Conservation (phyloP, 1,140 invertebrate genomes). For the Hyposmocoma kahamanoa region DNA sequence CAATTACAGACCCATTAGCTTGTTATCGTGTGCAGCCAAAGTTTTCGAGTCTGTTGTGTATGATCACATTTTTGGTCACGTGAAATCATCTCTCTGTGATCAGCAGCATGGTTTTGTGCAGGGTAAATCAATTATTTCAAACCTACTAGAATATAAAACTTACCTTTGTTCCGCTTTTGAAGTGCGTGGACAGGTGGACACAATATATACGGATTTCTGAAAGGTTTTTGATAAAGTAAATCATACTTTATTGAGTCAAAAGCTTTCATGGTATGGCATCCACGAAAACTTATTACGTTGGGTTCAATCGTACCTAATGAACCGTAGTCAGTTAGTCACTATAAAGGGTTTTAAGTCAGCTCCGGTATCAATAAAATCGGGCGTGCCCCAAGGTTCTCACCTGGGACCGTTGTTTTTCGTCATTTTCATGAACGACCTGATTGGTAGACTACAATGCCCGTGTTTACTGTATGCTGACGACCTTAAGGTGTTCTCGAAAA, state of each 20-base stretch:
- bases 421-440: neutral
- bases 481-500: neutral
- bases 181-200: neutral
- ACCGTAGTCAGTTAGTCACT: neutral
- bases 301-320: neutral
- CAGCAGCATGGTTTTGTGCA: neutral
- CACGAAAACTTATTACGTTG: neutral
- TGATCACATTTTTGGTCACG: neutral
- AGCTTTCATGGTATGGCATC: neutral
- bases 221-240: neutral
- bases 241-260: neutral
- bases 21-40: neutral
- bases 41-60: neutral
- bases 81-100: neutral
- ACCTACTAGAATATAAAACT: neutral
- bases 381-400: neutral
- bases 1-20: constrained; percentile 1
- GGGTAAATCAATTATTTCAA: neutral
- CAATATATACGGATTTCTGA: neutral
- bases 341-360: neutral
- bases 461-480: neutral
- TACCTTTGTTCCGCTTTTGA: neutral
- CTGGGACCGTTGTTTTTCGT: neutral
- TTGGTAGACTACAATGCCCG: neutral
- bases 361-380: neutral